Base-by-base conservation (phyloP, 23 tunicate genomes). In the Aplidium turbinatum region DNA sequence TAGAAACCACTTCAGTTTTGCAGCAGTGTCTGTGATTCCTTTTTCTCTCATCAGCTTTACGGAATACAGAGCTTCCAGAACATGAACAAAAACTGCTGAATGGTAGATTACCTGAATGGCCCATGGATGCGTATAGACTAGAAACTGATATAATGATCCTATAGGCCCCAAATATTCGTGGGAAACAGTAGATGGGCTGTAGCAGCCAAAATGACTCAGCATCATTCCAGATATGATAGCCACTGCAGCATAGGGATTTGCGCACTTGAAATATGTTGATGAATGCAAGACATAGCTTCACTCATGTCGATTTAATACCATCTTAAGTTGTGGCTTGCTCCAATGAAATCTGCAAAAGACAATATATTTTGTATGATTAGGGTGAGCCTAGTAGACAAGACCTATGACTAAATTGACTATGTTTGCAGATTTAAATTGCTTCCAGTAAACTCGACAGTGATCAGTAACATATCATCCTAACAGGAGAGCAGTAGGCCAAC, bases 1-100 rank as follows among this genome's bases (percentile, higher is more conserved):
- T 31, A 57, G 18, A 32, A 54, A 73, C 79, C 79, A 73, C 67
- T 73, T 73, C 7, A 73, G 18, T 33, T 27, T 57, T 33, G 79
- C 57, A 11, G 18, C 3, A 3, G 67, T 13, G 21, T 73, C 79
- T 3, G 47, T 73, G 27, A 73, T 33, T 13, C 79, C 79, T 21
- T 73, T 50, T 48, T 56, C 57, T 6, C 40, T 22, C 23, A 67
- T 73, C 26, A 54, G 31, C 32, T 73, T 33, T 16, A 73, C 2
- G 7, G 79, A 31, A 28, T 11, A 52, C 3, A 73, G 26, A 3
- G 79, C 57, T 73, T 57, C 79, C 47, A 33, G 67, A n/a, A 73
- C 18, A 57, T 73, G 79, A 7, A 56, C 11, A 3, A 27, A 33
- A 7, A 57, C 50, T 3, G 79, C 79, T 0, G 19, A 13, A 18